Conservation (phyloP, 2,888 invertebrate species). For the Drosophila algonquin region DNA sequence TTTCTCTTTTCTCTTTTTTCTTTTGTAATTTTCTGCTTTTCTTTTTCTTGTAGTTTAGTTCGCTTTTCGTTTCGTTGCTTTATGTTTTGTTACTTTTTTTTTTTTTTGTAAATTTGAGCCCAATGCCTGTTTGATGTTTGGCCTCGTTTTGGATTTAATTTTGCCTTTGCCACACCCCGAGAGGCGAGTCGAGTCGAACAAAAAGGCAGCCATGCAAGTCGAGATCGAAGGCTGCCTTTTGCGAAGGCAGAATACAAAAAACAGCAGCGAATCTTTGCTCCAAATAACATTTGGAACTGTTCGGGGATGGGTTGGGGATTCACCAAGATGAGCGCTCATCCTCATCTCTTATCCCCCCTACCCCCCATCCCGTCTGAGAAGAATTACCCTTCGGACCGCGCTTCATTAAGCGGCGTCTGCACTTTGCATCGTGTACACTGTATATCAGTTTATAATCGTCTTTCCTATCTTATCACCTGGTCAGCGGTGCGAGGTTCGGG, state of each 20-base stretch:
- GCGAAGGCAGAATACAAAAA: constrained; percentile 6
- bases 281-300: constrained; percentile 30
- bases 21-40: constrained; percentile 14
- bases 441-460: constrained; percentile 27
- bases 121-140: constrained; percentile 45
- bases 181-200: constrained; percentile 2
- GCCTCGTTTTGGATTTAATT: constrained; percentile 39
- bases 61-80: constrained; percentile 3
- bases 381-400: not conserved
- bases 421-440: not conserved
- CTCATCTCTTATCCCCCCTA: not conserved
- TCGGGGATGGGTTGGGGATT: not conserved
- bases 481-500: not conserved
- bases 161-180: constrained; percentile 46
- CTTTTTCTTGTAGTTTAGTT: constrained; percentile 5
- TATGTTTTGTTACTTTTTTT: constrained; percentile 7
- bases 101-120: constrained; percentile 19
- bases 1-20: too few relatives aligned
- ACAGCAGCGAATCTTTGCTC: constrained; percentile 29
- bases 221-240: constrained; percentile 44
- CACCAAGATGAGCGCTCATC: too few relatives aligned
- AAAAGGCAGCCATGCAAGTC: constrained; percentile 47
- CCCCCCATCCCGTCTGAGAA: not conserved
- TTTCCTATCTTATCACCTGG: constrained; percentile 30
- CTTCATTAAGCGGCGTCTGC: not conserved